A percentile compares a stretch with the other conserved stretches of the same genome.
Evolutionary conservation across 2,888 invertebrate genomes (phyloP).

Genomic region (Caenorhabditis sp.): DNA sequence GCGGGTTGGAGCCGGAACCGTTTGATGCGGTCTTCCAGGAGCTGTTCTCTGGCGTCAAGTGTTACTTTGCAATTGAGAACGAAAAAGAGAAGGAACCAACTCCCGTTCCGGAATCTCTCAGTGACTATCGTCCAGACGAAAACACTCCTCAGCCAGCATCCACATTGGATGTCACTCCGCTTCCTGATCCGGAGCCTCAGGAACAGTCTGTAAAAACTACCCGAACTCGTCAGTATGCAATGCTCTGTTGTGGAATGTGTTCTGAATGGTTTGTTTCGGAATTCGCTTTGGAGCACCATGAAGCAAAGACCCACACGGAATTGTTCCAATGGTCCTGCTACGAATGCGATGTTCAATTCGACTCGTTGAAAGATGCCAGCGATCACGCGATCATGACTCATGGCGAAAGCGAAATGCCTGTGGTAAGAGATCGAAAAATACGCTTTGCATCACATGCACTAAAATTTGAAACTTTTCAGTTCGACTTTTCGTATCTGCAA

Average conservation of each 20-base stretch:
- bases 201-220: not conserved
- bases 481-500: not conserved
- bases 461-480: no score
- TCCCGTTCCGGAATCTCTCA: not conserved
- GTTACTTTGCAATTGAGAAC: conserved; percentile 17
- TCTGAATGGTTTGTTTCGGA: conserved; percentile 25
- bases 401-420: conserved; percentile 31
- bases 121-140: conserved; percentile 5
- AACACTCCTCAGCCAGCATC: conserved; percentile 14
- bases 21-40: conserved; percentile 36
- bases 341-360: conserved; percentile 29
- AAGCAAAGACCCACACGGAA: conserved; percentile 26
- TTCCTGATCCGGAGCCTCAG: not conserved
- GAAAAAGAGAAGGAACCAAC: not conserved
- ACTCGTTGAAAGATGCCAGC: conserved; percentile 26
- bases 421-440: conserved; percentile 12
- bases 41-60: conserved; percentile 33
- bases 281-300: conserved; percentile 42
- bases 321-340: conserved; percentile 32
- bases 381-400: conserved; percentile 43
- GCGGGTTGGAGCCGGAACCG: conserved; percentile 45
- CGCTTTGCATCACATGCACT: no score
- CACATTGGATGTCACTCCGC: not conserved
- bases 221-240: conserved; percentile 26
- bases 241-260: conserved; percentile 35